Evolutionary conservation across 2,113 vertebrate genomes (phyloP).

Genomic region (Psettodes erumei): DNA sequence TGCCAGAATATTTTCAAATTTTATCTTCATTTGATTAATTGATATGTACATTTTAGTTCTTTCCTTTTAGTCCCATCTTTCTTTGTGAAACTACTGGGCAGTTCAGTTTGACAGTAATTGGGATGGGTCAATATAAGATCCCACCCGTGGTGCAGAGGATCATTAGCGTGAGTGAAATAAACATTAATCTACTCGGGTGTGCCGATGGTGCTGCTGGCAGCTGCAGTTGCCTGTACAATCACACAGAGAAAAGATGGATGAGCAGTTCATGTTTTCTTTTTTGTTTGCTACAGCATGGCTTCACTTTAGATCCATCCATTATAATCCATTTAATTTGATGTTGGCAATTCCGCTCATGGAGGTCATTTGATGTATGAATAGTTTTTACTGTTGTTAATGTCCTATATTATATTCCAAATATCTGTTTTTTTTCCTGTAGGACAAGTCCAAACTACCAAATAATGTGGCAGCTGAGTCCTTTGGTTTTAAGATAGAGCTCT

Average conservation of each 20-base stretch:
- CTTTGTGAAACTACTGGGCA: conserved; percentile 10
- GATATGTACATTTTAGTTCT: not conserved
- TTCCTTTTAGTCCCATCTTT: conserved; percentile 1
- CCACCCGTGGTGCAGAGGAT: conserved; percentile 34
- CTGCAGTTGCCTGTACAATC: conserved; percentile 19
- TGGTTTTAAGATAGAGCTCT: not conserved
- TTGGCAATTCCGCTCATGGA: not conserved
- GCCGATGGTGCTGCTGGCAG: conserved; percentile 15
- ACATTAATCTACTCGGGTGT: conserved; percentile 41
- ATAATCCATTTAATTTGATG: not conserved
- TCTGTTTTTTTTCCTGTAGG: too few relatives aligned
- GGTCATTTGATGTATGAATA: not conserved
- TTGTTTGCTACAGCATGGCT: not conserved
- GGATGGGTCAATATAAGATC: conserved; percentile 46
- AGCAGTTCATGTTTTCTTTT: not conserved
- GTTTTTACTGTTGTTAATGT: not conserved
- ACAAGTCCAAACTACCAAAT: too few relatives aligned
- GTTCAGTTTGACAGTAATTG: conserved; percentile 49
- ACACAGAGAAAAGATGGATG: conserved; percentile 18
- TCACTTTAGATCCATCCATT: not conserved
- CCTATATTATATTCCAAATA: too few relatives aligned
- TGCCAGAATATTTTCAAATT: not conserved
- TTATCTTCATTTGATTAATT: not conserved
- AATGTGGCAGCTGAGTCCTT: too few relatives aligned
- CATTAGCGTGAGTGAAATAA: conserved; percentile 59